Percentiles rank a stretch among this genome's conserved stretches.
Evolutionary conservation across 64 coral and sea anemone genomes (phyloP).

Genomic region (Orbicella faveolata): DNA sequence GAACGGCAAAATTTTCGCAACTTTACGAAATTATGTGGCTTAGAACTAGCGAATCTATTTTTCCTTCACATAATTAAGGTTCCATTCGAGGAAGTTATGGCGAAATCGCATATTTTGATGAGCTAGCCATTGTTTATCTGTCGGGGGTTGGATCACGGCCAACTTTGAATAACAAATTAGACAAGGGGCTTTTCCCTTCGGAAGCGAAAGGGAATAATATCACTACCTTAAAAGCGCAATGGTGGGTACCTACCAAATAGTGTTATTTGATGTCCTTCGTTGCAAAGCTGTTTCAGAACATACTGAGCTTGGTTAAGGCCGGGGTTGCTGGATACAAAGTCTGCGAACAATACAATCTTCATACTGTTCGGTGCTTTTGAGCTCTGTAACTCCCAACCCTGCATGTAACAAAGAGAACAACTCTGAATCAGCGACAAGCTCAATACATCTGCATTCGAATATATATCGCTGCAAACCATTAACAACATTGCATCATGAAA

Average conservation of each 20-base stretch:
- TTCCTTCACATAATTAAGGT: neutral
- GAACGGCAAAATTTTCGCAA: neutral
- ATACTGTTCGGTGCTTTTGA: constrained; percentile 45
- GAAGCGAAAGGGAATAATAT: neutral
- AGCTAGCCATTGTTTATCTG: neutral
- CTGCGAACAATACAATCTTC: constrained; percentile 93
- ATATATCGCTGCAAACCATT: neutral
- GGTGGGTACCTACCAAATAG: constrained; percentile 75
- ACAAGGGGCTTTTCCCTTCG: neutral
- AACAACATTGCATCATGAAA: constrained; percentile 13
- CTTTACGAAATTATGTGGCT: neutral
- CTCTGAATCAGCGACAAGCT: neutral
- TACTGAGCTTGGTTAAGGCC: constrained; percentile 91
- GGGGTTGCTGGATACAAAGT: constrained; percentile 72
- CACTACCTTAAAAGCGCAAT: neutral
- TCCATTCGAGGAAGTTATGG: neutral
- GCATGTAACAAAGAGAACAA: neutral
- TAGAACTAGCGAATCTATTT: neutral
- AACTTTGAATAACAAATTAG: neutral
- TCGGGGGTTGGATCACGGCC: neutral
- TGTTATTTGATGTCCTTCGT: constrained; percentile 80
- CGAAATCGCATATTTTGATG: neutral
- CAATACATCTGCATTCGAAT: neutral
- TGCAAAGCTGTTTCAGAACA: constrained; percentile 85
- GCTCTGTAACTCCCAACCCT: constrained; percentile 20